These are phyloP conservation scores for Gorsachius magnificus DNA, from an alignment of 2,797 vertebrate species.

Conservation along the genomic window DNA sequence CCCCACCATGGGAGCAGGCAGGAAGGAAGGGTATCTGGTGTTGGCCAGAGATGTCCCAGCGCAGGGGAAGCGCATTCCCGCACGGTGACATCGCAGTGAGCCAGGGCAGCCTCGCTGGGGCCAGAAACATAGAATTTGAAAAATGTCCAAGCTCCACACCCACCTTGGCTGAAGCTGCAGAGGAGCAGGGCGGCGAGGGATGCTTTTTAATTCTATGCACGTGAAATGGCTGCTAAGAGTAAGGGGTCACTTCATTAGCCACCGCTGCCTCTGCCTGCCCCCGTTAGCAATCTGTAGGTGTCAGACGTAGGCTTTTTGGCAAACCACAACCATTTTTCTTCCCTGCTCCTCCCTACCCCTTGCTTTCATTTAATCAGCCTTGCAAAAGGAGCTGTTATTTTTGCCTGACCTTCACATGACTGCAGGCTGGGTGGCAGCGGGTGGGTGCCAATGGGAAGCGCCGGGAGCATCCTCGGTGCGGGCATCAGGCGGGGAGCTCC, in stretches of 20 bases:
- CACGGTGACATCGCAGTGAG: background rate
- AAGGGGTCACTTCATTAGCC: background rate
- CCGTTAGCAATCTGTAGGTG: background rate
- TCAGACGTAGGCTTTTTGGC: background rate
- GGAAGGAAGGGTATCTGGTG: slow-evolving; percentile 58
- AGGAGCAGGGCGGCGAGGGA: background rate
- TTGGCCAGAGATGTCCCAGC: slow-evolving; percentile 54
- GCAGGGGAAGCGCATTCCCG: slow-evolving; percentile 42
- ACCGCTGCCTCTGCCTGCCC: background rate
- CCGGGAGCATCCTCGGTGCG: background rate
- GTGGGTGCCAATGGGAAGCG: background rate
- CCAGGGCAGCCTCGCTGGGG: background rate
- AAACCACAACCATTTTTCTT: background rate
- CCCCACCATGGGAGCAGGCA: slow-evolving; percentile 57
- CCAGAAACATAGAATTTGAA: background rate
- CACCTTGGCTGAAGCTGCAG: background rate
- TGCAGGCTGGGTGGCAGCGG: background rate
- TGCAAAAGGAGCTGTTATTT: background rate
- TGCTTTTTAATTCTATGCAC: background rate
- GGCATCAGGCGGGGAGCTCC: fast-evolving
- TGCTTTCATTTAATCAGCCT: background rate
- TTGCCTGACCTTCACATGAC: background rate
- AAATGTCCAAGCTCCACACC: background rate
- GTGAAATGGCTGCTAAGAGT: background rate
- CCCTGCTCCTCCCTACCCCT: background rate